phyloP scores from a whole-genome alignment of 1,140 invertebrate genomes.

The Aphis craccivora region DNA sequence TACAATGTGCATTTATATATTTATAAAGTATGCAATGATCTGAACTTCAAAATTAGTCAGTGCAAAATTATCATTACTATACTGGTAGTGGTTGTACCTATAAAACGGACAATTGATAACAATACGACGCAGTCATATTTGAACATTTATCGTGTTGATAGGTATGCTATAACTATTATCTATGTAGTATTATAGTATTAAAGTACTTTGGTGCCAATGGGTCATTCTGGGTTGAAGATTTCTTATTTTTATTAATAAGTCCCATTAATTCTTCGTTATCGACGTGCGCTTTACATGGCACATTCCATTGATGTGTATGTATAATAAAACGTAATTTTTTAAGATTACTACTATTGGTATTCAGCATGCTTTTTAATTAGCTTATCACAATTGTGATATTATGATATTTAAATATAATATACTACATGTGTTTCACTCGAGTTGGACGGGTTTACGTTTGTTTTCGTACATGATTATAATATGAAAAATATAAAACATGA shows the following conservation, averaged over 20 bases:
- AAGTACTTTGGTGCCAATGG: background rate
- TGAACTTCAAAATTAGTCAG: background rate
- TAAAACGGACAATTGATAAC: slow-evolving; percentile 15
- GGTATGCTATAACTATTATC: background rate
- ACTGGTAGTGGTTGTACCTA: background rate
- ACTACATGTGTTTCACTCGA: background rate
- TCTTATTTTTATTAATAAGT: slow-evolving; percentile 16
- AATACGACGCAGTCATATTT: background rate
- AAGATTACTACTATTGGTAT: background rate
- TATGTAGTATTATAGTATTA: background rate
- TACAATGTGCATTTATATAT: background rate
- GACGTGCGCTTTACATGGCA: background rate
- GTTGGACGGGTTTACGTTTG: background rate
- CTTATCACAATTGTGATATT: background rate
- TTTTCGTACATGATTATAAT: background rate
- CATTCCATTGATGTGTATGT: background rate
- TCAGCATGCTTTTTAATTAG: background rate
- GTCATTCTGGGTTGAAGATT: background rate
- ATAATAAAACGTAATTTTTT: background rate
- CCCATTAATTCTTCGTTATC: background rate
- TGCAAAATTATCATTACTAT: background rate
- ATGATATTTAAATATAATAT: background rate
- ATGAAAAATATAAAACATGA: background rate
- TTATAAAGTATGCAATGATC: background rate
- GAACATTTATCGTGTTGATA: background rate